Base-by-base conservation (phyloP, 2,113 vertebrate species). In the Polypterus bichir region DNA sequence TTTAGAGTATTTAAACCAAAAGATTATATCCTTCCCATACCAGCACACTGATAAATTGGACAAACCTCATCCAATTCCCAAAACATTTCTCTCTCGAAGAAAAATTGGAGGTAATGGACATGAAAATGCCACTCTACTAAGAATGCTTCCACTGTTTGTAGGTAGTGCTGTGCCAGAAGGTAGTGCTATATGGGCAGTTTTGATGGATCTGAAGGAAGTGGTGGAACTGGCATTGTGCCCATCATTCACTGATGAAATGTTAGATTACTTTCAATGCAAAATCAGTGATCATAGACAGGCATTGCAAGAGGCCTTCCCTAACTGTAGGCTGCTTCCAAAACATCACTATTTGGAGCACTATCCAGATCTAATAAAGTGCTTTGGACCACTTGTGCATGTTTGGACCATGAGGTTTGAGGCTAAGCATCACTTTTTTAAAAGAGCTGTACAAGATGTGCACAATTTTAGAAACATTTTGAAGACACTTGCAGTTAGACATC, bases 71-170 rank as follows among this genome's bases (percentile, higher is more conserved):
- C 52, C 54, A 44, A 56, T 63, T 6, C 52, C 54, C 3, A 63
- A 57, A 11, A 63, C 10, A 6, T 63, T 56, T 10, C 6, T 11
- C 6, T 9, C 62, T 7, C 48, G 48, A 63, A n/a, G 10, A 27
- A 63, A 52, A 9, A 56, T 63, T 6, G 53, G 62, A 47, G 54
- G 62, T n/a, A 63, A 63, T 63, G 54, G 62, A 11, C 62, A 63
- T 63, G 62, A 63, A 47, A 63, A 63, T 56, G 62, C 54, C 27
- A 63, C 62, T 11, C 47, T 63, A 47, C 62, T 63, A 6, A 56
- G 46, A 48, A 11, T 63, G 46, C 54, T 63, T 48, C 62, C 62
- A 47, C 46, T 63, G 47, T 6, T 63, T 5, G 54, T 63, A 47
- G 62, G 54, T 46, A 63, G 55, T 56, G 44, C 9, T 27, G 9